Conservation (phyloP, 2,113 vertebrate species). For the Microcebus jonahi region DNA sequence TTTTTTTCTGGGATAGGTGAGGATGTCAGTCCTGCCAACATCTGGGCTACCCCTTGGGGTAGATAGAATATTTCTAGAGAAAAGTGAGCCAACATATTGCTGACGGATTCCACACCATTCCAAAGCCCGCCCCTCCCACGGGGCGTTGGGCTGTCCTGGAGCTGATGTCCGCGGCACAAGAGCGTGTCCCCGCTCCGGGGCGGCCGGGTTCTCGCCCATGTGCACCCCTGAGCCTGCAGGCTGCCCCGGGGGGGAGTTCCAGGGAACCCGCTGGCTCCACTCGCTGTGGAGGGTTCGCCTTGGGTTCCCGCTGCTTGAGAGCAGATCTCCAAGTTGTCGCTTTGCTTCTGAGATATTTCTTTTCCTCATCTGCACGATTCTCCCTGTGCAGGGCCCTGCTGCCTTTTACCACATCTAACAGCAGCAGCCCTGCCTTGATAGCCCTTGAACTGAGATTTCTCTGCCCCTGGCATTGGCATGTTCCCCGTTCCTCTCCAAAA, state of each 20-base stretch:
- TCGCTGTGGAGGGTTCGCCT: background rate
- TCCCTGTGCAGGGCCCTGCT: background rate
- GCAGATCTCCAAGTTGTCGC: background rate
- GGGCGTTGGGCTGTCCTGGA: background rate
- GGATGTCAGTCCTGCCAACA: background rate
- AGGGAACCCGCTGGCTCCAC: background rate
- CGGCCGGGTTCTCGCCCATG: background rate
- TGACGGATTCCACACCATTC: background rate
- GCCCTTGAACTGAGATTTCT: background rate
- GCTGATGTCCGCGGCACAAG: background rate
- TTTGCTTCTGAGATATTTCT: background rate
- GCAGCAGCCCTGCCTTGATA: background rate
- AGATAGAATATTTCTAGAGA: background rate
- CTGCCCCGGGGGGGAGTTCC: background rate
- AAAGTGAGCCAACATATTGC: background rate
- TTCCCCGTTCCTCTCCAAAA: background rate
- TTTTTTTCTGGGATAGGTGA: background rate
- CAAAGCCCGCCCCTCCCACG: background rate
- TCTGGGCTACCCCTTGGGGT: background rate
- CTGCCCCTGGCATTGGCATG: background rate
- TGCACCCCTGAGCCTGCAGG: background rate
- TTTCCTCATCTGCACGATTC: background rate
- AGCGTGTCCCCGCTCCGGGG: background rate
- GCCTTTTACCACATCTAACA: background rate
- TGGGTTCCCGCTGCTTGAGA: background rate